These are phyloP conservation scores for Melanotaenia pygmaea DNA, from an alignment of 2,797 vertebrate genomes.

Conservation along the genomic window DNA sequence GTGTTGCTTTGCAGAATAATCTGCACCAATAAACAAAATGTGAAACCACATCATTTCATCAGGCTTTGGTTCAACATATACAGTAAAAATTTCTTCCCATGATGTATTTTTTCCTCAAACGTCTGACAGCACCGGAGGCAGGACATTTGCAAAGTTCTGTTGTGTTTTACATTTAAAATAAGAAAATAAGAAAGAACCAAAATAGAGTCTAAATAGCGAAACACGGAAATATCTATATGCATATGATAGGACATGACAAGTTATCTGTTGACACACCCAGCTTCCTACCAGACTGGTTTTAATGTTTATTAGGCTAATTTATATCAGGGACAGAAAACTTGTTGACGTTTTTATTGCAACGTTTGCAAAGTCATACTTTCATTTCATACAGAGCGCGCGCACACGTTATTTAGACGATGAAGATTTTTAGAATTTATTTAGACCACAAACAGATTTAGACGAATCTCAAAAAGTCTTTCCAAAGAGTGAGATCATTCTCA, in stretches of 20 bases:
- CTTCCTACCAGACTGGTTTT: not conserved
- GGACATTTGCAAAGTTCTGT: not conserved
- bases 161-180: not conserved
- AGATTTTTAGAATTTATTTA: not conserved
- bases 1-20: constrained; percentile 50
- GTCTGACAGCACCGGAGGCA: constrained; percentile 14
- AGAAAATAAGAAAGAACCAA: not conserved
- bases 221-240: not conserved
- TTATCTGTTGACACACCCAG: not conserved
- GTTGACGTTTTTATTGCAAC: not conserved
- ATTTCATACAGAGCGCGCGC: not conserved
- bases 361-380: not conserved
- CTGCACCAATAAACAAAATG: constrained; percentile 69
- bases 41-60: constrained; percentile 48
- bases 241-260: not conserved
- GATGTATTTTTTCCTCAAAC: constrained; percentile 21
- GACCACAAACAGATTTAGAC: not conserved
- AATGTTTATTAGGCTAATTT: not conserved
- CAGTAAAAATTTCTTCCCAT: constrained; percentile 33
- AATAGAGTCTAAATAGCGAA: not conserved
- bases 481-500: not conserved
- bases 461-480: not conserved
- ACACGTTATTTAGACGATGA: not conserved
- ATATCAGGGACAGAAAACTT: not conserved
- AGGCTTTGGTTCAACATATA: constrained; percentile 48